A percentile compares a stretch with the other conserved stretches of the same genome.
These are phyloP conservation scores for Spilarctia lutea DNA, from an alignment of 2,888 invertebrate species.

Conservation along the genomic window DNA sequence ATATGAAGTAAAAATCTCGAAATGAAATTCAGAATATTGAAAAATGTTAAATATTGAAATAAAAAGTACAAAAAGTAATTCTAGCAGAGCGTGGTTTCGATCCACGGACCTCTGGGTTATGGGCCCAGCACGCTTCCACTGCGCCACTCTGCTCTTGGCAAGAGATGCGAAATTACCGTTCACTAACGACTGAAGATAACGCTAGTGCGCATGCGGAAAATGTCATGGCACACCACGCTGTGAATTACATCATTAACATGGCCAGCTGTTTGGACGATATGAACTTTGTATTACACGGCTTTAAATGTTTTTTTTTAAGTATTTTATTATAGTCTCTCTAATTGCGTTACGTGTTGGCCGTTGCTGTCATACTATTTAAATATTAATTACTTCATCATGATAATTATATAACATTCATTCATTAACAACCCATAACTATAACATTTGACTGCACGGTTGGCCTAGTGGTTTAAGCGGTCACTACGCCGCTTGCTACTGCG, in stretches of 20 bases:
- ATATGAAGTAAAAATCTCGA: too few species aligned
- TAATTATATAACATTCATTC: background rate
- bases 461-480: too few species aligned
- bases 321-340: slow-evolving; percentile 18
- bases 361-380: background rate
- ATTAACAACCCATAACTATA: too few species aligned
- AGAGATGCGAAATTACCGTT: slow-evolving; percentile 53
- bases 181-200: slow-evolving; percentile 24
- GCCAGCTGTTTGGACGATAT: slow-evolving; percentile 35
- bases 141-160: slow-evolving; percentile 90
- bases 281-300: slow-evolving; percentile 20
- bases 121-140: slow-evolving; percentile 94
- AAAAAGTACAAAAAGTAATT: slow-evolving; percentile 46
- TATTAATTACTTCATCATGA: background rate
- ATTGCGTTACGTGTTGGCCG: background rate
- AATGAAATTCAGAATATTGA: too few species aligned
- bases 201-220: slow-evolving; percentile 52
- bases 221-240: slow-evolving; percentile 44
- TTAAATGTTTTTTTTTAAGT: slow-evolving; percentile 37
- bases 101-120: slow-evolving; percentile 96
- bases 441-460: too few species aligned
- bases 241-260: slow-evolving; percentile 41
- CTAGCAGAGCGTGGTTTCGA: slow-evolving; percentile 94
- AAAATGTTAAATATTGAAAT: background rate
- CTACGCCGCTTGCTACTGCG: too few species aligned